Conservation (phyloP, 2,888 invertebrate species). For the Meghimatium bilineatum region DNA sequence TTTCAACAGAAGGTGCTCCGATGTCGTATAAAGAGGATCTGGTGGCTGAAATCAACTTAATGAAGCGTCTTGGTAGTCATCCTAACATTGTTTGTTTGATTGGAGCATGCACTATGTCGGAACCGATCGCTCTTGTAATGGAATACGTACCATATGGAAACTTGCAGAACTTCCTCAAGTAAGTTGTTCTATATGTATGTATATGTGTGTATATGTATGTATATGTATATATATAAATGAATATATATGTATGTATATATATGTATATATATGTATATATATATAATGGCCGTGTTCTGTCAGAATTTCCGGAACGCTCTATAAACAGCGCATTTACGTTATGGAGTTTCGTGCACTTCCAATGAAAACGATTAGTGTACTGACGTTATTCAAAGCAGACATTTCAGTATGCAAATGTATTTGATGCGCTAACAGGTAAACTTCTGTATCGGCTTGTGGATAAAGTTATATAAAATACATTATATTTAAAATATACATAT, state of each 20-base stretch:
- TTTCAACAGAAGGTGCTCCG: conserved; percentile 73
- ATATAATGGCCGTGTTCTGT: no score
- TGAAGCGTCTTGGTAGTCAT: conserved; percentile 87
- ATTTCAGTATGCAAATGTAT: no score
- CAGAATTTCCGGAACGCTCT: no score
- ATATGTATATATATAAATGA: no score
- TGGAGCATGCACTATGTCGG: conserved; percentile 85
- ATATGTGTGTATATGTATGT: background rate
- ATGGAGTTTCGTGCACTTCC: no score
- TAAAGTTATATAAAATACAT: no score
- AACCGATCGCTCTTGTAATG: conserved; percentile 86
- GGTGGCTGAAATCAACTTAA: conserved; percentile 85
- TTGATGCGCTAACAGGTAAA: no score
- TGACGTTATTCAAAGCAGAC: no score
- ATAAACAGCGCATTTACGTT: no score
- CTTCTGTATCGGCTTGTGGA: no score
- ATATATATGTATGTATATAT: conserved; percentile 6
- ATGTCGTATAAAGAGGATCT: conserved; percentile 82
- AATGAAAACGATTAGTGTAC: no score
- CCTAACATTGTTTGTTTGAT: conserved; percentile 86
- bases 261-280: background rate
- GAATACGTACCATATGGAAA: conserved; percentile 89
- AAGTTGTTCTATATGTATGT: background rate
- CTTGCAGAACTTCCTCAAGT: conserved; percentile 78
- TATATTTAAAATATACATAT: no score